Evolutionary conservation across 2,888 invertebrate species (phyloP).

Genomic region (Synergus itoensis): DNA sequence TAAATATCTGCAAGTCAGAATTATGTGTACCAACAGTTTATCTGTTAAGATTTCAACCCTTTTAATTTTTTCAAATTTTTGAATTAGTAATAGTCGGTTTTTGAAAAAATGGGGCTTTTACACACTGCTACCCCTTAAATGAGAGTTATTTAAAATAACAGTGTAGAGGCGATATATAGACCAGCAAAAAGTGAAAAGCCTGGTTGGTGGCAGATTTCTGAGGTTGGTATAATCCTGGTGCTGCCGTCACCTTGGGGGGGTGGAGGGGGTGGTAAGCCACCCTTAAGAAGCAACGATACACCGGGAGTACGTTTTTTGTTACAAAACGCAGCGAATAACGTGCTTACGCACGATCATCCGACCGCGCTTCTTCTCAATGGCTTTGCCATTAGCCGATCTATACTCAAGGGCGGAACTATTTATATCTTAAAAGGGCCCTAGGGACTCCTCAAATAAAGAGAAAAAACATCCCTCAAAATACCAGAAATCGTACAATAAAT

Average conservation of each 20-base stretch:
- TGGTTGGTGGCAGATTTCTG: conserved; percentile 24
- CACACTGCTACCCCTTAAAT: too few relatives aligned
- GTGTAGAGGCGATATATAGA: neutral
- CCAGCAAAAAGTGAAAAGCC: neutral
- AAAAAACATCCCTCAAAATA: neutral
- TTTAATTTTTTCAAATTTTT: too few relatives aligned
- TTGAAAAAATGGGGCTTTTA: too few relatives aligned
- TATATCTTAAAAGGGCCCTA: neutral
- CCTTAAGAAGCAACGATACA: conserved; percentile 74
- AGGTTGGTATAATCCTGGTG: conserved; percentile 54
- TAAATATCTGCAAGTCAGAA: too few relatives aligned
- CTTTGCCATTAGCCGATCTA: conserved; percentile 51
- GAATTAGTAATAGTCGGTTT: too few relatives aligned
- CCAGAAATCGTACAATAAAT: neutral
- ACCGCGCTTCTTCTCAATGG: conserved; percentile 64
- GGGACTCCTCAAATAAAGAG: neutral
- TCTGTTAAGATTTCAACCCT: too few relatives aligned
- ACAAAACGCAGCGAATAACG: conserved; percentile 75
- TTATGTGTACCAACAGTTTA: too few relatives aligned
- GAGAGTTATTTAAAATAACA: too few relatives aligned
- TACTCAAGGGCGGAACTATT: neutral
- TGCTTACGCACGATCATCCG: conserved; percentile 76
- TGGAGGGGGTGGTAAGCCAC: conserved; percentile 56
- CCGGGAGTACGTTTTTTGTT: conserved; percentile 53
- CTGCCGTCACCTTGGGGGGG: conserved; percentile 62